Evolutionary conservation across 1,140 invertebrate species (phyloP).

Genomic region (Heliothis subflexa): DNA sequence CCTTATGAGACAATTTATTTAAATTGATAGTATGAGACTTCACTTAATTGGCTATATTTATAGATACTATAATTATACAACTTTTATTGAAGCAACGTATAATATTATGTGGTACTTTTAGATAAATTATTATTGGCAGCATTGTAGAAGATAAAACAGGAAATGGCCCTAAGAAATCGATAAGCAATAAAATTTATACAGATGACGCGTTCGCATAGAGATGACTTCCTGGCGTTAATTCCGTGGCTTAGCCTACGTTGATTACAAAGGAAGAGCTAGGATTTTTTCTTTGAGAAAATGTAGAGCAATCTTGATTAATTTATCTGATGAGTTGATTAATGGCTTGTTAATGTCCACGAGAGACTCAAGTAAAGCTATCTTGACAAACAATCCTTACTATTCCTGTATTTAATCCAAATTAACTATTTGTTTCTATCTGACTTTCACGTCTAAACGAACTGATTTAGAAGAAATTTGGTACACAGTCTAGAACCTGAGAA

Average conservation of each 20-base stretch:
- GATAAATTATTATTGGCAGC: neutral
- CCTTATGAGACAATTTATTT: no score
- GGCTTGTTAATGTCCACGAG: no score
- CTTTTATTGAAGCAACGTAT: neutral
- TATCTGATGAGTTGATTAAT: no score
- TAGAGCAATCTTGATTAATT: slow-evolving; percentile 6
- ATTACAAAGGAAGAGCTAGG: slow-evolving; percentile 5
- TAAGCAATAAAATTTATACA: slow-evolving; percentile 10
- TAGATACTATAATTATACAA: neutral
- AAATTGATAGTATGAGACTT: no score
- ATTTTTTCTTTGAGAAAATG: slow-evolving; percentile 1
- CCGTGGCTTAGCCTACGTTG: neutral
- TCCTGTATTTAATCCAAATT: no score
- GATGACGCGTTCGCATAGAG: slow-evolving; percentile 25
- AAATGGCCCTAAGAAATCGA: slow-evolving; percentile 20
- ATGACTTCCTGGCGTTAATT: slow-evolving; percentile 20
- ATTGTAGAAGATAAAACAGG: slow-evolving; percentile 3
- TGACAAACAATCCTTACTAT: no score
- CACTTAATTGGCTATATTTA: no score
- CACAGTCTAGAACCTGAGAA: no score
- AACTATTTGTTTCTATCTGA: no score
- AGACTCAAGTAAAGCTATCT: no score
- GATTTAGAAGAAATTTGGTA: no score
- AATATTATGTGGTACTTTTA: neutral
- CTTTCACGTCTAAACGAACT: no score